Evolutionary conservation across 2,888 invertebrate genomes (phyloP).

Genomic region (Drosophila pullipes): DNA sequence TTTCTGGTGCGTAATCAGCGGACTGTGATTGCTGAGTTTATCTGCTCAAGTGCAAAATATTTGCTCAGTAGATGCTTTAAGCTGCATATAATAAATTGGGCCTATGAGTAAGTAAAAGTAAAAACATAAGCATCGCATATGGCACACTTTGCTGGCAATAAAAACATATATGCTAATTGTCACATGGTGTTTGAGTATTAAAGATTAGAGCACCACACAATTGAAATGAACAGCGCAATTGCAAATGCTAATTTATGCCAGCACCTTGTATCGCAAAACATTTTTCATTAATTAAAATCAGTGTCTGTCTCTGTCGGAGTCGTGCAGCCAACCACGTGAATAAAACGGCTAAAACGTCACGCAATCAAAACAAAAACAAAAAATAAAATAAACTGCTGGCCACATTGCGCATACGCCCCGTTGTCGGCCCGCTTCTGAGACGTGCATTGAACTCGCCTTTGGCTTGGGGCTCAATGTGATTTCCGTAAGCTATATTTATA

Average conservation of each 20-base stretch:
- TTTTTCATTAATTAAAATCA: constrained; percentile 22
- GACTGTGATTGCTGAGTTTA: constrained; percentile 15
- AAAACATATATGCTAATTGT: not conserved
- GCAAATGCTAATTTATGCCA: constrained; percentile 46
- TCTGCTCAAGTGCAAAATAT: constrained; percentile 44
- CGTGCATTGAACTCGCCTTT: constrained; percentile 71
- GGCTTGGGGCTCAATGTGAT: constrained; percentile 50
- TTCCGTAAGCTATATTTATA: constrained; percentile 51
- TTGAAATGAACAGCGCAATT: constrained; percentile 26
- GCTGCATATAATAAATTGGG: not conserved
- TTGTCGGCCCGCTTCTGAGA: constrained; percentile 4
- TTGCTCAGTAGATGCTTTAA: constrained; percentile 24
- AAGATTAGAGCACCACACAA: constrained; percentile 15
- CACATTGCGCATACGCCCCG: constrained; percentile 58
- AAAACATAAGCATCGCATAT: not conserved
- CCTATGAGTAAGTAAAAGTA: not conserved
- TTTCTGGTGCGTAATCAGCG: constrained; percentile 6
- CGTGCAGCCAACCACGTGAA: constrained; percentile 68
- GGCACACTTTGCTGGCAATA: constrained; percentile 28
- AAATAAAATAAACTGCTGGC: constrained; percentile 7
- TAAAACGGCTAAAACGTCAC: constrained; percentile 37
- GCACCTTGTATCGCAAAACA: constrained; percentile 50
- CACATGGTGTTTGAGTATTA: constrained; percentile 19
- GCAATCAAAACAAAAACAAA: constrained; percentile 27
- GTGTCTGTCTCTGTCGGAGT: constrained; percentile 8